Conservation (phyloP, 2,888 invertebrate species). For the Deilephila porcellus region DNA sequence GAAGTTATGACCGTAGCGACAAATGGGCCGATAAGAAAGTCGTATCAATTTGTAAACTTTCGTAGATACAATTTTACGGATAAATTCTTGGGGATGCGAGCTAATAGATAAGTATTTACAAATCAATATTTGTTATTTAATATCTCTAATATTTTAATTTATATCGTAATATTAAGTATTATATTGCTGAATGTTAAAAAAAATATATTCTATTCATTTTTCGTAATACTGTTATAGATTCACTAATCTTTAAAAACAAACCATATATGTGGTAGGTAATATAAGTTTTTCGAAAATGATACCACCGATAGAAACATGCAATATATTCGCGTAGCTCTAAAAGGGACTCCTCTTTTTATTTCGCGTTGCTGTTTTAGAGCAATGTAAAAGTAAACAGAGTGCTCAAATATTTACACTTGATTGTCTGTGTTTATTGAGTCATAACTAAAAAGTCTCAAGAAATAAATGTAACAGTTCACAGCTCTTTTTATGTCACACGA, state of each 20-base stretch:
- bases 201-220: too few relatives aligned
- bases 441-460: slow-evolving; percentile 70
- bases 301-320: too few relatives aligned
- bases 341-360: not conserved
- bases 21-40: slow-evolving; percentile 49
- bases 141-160: too few relatives aligned
- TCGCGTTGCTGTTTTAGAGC: not conserved
- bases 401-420: slow-evolving; percentile 71
- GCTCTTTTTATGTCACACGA: slow-evolving; percentile 69
- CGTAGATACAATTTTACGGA: not conserved
- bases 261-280: too few relatives aligned
- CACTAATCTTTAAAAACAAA: too few relatives aligned
- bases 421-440: slow-evolving; percentile 77
- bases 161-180: too few relatives aligned
- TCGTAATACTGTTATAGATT: too few relatives aligned
- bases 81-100: not conserved
- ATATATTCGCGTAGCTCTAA: not conserved
- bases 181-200: too few relatives aligned
- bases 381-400: slow-evolving; percentile 49
- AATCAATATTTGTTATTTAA: too few relatives aligned
- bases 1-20: slow-evolving; percentile 50
- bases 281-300: too few relatives aligned
- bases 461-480: slow-evolving; percentile 73
- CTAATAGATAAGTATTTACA: too few relatives aligned
- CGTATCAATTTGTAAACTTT: slow-evolving; percentile 30